Conservation (phyloP, 2,797 vertebrate genomes). For the Parauchenoglanis punctatus region DNA sequence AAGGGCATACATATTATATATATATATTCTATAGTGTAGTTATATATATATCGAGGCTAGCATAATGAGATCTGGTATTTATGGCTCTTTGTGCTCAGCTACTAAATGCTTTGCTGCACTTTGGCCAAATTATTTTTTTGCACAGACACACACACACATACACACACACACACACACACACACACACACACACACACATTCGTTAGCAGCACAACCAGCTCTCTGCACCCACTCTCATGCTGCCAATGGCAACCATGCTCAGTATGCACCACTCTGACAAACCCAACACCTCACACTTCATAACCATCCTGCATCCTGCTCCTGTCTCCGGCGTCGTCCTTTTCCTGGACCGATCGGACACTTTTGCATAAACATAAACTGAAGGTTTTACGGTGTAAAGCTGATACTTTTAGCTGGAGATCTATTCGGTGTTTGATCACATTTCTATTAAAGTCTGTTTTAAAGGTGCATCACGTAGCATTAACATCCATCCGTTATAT, state of each 20-base stretch:
- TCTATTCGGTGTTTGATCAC: not conserved
- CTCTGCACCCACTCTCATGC: conserved; percentile 4
- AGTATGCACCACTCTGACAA: conserved; percentile 20
- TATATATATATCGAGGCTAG: not conserved
- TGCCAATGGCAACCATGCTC: conserved; percentile 32
- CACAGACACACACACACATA: not conserved
- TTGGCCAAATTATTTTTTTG: not conserved
- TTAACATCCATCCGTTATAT: too few relatives aligned
- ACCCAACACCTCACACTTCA: not conserved
- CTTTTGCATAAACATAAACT: conserved; percentile 4
- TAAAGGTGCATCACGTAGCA: not conserved
- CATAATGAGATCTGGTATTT: not conserved
- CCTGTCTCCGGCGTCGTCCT: not conserved
- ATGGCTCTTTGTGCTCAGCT: not conserved
- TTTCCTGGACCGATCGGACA: not conserved
- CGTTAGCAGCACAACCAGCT: not conserved
- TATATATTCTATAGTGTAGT: not conserved
- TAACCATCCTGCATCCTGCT: conserved; percentile 5
- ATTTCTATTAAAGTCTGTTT: too few relatives aligned
- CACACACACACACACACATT: not conserved
- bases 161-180: conserved; percentile 8
- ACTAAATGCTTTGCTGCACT: conserved; percentile 21
- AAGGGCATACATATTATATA: not conserved
- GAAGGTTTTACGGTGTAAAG: not conserved
- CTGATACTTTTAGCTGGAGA: not conserved